Conservation (phyloP, 1,140 invertebrate species). For the Chironomus striatipennis region DNA sequence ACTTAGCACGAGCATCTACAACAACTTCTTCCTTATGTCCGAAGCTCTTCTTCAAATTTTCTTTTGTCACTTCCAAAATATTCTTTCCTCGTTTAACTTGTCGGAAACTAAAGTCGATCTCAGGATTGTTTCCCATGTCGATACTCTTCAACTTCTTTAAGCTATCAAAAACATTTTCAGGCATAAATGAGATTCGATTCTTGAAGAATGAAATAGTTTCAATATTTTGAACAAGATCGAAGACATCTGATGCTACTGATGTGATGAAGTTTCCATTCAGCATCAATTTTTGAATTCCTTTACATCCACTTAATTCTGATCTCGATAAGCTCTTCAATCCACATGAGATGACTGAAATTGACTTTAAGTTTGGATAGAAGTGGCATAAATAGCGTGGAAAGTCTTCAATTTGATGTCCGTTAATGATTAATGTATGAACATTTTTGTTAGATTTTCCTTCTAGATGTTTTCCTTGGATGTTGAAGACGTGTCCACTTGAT, state of each 20-base stretch:
- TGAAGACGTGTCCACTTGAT: neutral
- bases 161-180: neutral
- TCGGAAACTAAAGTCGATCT: no score
- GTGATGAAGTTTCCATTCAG: neutral
- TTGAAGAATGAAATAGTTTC: neutral
- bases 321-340: neutral
- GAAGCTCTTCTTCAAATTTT: no score
- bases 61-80: no score
- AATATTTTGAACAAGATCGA: neutral
- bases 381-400: neutral
- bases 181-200: neutral
- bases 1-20: no score
- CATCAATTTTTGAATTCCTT: neutral
- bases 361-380: neutral
- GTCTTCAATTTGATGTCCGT: neutral
- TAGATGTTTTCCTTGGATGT: neutral
- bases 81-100: no score
- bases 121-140: no score
- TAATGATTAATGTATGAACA: neutral
- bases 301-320: neutral
- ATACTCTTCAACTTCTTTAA: neutral
- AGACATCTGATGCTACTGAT: neutral
- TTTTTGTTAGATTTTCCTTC: neutral
- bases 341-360: neutral
- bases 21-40: no score